These are phyloP conservation scores for Gasterosteus aculeatus DNA, from an alignment of 2,113 vertebrate species.

Conservation along the genomic window DNA sequence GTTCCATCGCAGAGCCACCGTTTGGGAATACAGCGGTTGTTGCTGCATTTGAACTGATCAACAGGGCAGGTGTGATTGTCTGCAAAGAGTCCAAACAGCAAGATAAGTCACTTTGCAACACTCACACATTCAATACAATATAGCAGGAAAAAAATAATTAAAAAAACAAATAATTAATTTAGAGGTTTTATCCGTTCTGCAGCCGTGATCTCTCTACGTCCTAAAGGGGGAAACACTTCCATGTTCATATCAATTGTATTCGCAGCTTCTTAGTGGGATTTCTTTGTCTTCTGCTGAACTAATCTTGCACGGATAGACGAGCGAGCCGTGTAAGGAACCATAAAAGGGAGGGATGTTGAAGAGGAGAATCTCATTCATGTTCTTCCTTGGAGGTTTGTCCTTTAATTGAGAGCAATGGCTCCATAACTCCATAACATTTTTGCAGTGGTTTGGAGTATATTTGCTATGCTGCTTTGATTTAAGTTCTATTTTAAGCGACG, in stretches of 20 bases:
- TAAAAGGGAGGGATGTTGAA: constrained; percentile 11
- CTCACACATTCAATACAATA: not conserved
- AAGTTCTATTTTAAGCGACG: constrained; percentile 7
- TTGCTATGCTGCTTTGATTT: constrained; percentile 20
- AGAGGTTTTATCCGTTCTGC: not conserved
- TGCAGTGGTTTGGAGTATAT: constrained; percentile 16
- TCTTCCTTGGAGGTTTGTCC: constrained; percentile 29
- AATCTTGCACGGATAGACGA: constrained; percentile 9
- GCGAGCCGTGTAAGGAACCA: not conserved
- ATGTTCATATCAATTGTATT: not conserved
- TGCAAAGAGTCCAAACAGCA: constrained; percentile 61
- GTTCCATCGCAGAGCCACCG: constrained; percentile 97
- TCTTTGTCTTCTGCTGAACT: constrained; percentile 6
- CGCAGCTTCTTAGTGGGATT: constrained; percentile 9
- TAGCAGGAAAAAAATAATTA: not conserved
- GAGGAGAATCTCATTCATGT: not conserved
- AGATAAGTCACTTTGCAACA: not conserved
- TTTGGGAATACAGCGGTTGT: constrained; percentile 97
- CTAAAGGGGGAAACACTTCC: not conserved
- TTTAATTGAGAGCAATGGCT: constrained; percentile 18
- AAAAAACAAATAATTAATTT: not conserved
- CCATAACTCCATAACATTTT: not conserved
- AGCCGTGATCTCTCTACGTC: not conserved
- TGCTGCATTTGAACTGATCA: constrained; percentile 96
- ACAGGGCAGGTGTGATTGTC: constrained; percentile 93